Evolutionary conservation across 2,797 vertebrate genomes (phyloP).

Genomic region (Eulemur rubriventer): DNA sequence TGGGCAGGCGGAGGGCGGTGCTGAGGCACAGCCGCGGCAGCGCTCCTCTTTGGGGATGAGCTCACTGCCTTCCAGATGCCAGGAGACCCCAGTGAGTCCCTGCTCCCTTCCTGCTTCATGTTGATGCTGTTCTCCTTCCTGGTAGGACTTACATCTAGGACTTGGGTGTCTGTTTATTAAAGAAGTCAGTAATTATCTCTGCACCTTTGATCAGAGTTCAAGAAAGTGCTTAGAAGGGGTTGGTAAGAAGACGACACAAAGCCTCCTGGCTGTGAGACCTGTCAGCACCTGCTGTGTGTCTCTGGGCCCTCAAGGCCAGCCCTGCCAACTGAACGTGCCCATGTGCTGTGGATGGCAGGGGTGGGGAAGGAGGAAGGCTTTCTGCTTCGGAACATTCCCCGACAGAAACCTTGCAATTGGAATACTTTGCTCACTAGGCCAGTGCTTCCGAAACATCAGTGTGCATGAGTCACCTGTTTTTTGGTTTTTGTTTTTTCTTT

Average conservation of each 20-base stretch:
- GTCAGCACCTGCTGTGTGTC: neutral
- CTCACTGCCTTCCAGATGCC: neutral
- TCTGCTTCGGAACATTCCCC: neutral
- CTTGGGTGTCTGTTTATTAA: neutral
- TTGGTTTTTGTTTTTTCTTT: too few species aligned
- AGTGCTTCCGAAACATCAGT: neutral
- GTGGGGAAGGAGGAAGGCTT: neutral
- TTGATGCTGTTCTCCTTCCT: neutral
- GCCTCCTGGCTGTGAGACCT: neutral
- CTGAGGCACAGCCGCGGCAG: neutral
- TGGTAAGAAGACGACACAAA: neutral
- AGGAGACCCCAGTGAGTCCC: neutral
- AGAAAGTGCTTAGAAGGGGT: neutral
- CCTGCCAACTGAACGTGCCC: neutral
- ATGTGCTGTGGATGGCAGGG: neutral
- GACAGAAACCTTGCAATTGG: neutral
- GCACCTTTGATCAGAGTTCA: slow-evolving; percentile 29
- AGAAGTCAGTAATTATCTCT: slow-evolving; percentile 16
- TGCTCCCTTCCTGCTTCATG: neutral
- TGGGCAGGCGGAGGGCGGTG: neutral
- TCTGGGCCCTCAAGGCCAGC: neutral
- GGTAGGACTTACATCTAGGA: neutral
- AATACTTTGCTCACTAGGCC: neutral
- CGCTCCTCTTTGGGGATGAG: neutral
- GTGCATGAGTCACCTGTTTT: neutral